Percentiles rank a stretch among this genome's conserved stretches.
Conservation (phyloP, 2,797 vertebrate species). For the Echeneis naucrates region DNA sequence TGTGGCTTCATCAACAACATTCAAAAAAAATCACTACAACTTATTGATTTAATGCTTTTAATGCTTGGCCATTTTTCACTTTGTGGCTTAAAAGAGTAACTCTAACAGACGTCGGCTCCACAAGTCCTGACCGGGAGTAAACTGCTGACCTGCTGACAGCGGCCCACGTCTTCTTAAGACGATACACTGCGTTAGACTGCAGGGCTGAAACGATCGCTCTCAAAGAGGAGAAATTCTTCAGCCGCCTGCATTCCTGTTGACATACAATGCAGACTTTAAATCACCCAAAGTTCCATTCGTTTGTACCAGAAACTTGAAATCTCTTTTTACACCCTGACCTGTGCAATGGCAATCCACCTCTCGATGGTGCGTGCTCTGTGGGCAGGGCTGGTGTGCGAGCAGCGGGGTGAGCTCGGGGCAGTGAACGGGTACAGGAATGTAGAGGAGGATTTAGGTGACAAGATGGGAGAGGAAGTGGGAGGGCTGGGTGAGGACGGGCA, state of each 20-base stretch:
- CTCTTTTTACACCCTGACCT: conserved; percentile 76
- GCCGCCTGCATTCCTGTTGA: conserved; percentile 85
- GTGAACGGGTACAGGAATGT: conserved; percentile 59
- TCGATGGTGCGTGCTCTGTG: conserved; percentile 87
- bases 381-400: conserved; percentile 59
- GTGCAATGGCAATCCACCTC: conserved; percentile 89
- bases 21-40: not conserved
- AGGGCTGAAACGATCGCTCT: conserved; percentile 91
- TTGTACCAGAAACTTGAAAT: not conserved
- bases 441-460: conserved; percentile 47
- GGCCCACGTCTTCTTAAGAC: conserved; percentile 91
- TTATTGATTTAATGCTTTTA: not conserved
- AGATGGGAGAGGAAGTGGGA: conserved; percentile 59
- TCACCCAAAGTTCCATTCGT: fast-evolving
- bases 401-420: conserved; percentile 60
- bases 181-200: conserved; percentile 90
- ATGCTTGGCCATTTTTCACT: not conserved
- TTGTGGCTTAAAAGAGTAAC: not conserved
- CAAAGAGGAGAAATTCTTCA: conserved; percentile 92
- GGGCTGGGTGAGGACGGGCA: conserved; percentile 59
- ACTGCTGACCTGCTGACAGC: conserved; percentile 80
- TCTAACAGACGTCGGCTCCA: not conserved
- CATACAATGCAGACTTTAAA: not conserved
- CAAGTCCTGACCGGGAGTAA: not conserved
- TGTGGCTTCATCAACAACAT: not conserved